Evolutionary conservation across 2,113 vertebrate genomes (phyloP), one percentile per base, ranked within the genome.

Genomic region (Mormoops blainvillei): DNA sequence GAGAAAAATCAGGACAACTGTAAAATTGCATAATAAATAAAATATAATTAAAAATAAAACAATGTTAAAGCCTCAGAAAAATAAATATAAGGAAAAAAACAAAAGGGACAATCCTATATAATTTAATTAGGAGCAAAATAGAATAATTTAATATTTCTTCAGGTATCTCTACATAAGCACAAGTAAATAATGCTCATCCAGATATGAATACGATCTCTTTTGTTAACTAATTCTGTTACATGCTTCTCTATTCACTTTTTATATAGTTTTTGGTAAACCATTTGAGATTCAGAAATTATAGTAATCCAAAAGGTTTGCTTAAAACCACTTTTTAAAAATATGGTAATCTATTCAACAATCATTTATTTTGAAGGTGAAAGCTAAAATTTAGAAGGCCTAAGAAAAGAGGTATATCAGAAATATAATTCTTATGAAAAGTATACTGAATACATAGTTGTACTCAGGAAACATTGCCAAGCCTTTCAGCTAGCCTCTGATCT

Each of bases 281-380:
- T 76, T 83, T 95, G 41, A 70, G 43, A 93, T 80, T 94, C 68
- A 70, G 33, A 88, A 92, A 74, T 85, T 33, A 28, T 81, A 76
- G 31, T 92, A 41, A 76, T 71, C 70, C 82, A 18, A 97, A 95
- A 70, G 15, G 4, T 87, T 90, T 93, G 8, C 71, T 61, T 87
- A 81, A 87, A 61, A 80, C 7, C 28, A 77, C n/a, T 89, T 58
- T 94, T 93, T 11, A 93, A 73, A 7, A 94, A 85, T 74, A 19
- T 84, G 1, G 54, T 50, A 58, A 68, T 90, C 63, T 78, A 33
- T 61, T 94, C 50, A 95, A 38, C 16, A 71, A 71, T 83, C 54
- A 77, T 52, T 91, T 95, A 80, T 92, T 43, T 67, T 95, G 48
- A 89, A 84, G 16, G 43, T 93, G 48, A 92, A 93, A 90, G 33